Base-by-base conservation (phyloP, 1,140 invertebrate species). In the Batillaria attramentaria region DNA sequence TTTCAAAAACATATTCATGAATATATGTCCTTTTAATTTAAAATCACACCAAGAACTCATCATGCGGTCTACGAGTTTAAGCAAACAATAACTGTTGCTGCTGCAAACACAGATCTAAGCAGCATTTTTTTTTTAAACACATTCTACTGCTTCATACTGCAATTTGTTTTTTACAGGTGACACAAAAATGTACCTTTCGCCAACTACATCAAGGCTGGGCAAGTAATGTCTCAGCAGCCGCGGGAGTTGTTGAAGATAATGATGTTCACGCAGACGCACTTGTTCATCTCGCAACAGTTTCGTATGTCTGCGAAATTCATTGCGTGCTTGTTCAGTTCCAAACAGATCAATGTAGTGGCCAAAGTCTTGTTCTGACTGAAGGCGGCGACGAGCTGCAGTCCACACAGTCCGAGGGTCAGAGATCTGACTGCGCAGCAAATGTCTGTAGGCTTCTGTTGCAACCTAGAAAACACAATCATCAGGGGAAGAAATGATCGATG, bases 331-430 rank as follows among this genome's bases (percentile, higher is more conserved):
- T 86, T 97, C 96, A 82, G 95, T 93, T 41, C 96, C 97, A 91
- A 98, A 97, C 37, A 97, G 93, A 88, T 98, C 96, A 66, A 97
- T 95, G 90, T 97, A 98, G 85, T 95, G 95, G n/a, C 94, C 93
- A 93, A 96, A 98, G 87, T 98, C 97, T 74, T 95, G 95, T 84
- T 96, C 95, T 79, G 95, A 94, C 66, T 95, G 94, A 78, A 98
- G 92, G 90, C 97, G 96, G 90, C 97, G 97, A 78, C 94, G 95
- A 33, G 95, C 95, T 83, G 95, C 93, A 57, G 94, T 95, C 97
- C 97, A 99, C 66, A 95, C 91, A 50, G 96, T 94, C 85, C 96
- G 94, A 91, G 95, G 95, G 91, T 97, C 96, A 8, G 93, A 95
- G 3, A 95, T 90, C 73, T 88, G 84, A 62, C 66, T 78, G 33